Conservation (phyloP, 1,140 invertebrate genomes). For the Monomorium pharaonis region DNA sequence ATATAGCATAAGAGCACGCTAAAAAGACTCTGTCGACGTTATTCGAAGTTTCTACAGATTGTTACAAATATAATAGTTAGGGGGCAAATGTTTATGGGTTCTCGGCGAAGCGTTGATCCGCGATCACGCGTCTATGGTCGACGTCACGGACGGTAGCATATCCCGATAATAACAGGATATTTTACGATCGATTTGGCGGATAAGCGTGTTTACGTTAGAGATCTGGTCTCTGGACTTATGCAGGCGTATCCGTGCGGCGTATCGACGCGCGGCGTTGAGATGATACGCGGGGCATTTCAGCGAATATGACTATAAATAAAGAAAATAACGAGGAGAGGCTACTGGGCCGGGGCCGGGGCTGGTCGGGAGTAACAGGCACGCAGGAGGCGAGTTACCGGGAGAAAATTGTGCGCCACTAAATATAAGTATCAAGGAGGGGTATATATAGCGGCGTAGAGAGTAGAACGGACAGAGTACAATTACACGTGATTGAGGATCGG, state of each 20-base stretch:
- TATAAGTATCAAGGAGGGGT: constrained; percentile 49
- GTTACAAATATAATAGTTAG: constrained; percentile 8
- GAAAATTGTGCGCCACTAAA: constrained; percentile 64
- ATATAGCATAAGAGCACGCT: neutral
- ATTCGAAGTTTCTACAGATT: neutral
- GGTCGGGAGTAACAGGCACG: constrained; percentile 18
- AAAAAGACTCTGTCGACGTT: neutral
- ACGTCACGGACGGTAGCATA: constrained; percentile 47
- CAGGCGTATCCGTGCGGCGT: constrained; percentile 9
- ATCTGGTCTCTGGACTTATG: constrained; percentile 47
- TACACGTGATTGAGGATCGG: constrained; percentile 69
- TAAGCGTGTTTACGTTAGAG: constrained; percentile 58
- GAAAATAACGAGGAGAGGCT: constrained; percentile 50
- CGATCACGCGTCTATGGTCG: constrained; percentile 48
- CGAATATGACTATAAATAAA: constrained; percentile 58
- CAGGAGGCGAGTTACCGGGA: constrained; percentile 29
- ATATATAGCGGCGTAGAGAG: constrained; percentile 38
- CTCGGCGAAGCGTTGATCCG: constrained; percentile 24
- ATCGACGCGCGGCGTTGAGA: constrained; percentile 42
- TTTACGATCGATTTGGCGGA: constrained; percentile 56
- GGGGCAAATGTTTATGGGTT: constrained; percentile 33
- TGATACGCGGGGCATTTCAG: constrained; percentile 48
- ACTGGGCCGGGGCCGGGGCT: neutral
- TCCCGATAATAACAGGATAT: constrained; percentile 58
- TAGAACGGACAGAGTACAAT: constrained; percentile 67